Evolutionary conservation across 2,888 invertebrate species (phyloP).

Genomic region (Ochropacha duplaris): DNA sequence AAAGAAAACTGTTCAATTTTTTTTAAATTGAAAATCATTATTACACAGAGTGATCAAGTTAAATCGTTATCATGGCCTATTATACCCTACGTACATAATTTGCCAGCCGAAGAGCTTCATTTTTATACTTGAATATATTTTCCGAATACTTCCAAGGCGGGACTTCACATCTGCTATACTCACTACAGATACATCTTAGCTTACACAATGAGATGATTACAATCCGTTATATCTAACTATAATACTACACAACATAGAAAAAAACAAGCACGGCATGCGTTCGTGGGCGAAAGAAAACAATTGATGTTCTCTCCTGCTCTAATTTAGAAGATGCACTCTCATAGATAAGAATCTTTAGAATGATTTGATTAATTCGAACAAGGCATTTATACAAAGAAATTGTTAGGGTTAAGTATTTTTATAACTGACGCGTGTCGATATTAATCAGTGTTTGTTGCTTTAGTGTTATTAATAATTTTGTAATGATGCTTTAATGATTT

Average conservation of each 20-base stretch:
- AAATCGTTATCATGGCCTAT: too few species aligned
- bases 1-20: too few species aligned
- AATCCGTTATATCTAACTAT: conserved; percentile 79
- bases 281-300: conserved; percentile 81
- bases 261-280: conserved; percentile 62
- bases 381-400: conserved; percentile 64
- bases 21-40: too few species aligned
- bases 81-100: too few species aligned
- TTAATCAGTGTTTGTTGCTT: conserved; percentile 62
- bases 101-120: too few species aligned
- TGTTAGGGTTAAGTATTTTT: conserved; percentile 72
- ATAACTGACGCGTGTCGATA: conserved; percentile 81
- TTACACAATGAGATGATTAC: conserved; percentile 82
- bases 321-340: conserved; percentile 73
- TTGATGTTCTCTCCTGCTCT: conserved; percentile 76
- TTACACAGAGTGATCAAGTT: too few species aligned
- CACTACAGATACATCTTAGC: conserved; percentile 65
- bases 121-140: too few species aligned
- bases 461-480: conserved; percentile 70
- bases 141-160: conserved; percentile 6
- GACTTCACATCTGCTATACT: conserved; percentile 48
- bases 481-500: conserved; percentile 70
- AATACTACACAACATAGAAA: conserved; percentile 50
- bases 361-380: conserved; percentile 82
- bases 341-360: conserved; percentile 66